Base-by-base conservation (phyloP, 2,888 invertebrate genomes). In the Tipula confusa region DNA sequence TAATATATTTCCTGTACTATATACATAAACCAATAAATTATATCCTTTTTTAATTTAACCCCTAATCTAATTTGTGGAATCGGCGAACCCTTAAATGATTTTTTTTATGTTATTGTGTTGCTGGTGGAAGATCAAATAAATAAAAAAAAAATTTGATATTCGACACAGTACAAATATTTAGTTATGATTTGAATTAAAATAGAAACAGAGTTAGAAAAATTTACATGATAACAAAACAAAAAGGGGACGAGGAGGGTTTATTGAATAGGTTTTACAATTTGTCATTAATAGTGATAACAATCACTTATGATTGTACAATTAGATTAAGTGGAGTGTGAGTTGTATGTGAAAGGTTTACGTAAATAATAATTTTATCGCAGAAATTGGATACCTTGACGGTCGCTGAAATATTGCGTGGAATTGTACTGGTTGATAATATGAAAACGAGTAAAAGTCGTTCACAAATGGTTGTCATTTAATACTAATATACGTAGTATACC, bases 51-150 rank as follows among this genome's bases (percentile, higher is more conserved):
- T 64, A 64, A 64, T 64, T 64, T 64, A 18, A 64, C 64, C 64
- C 64, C 64, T 64, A 64, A 64, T 64, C 64, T 64, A 64, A 64
- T 64, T 64, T 64, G 64, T 64, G 9, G 7, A 64, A 64, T 64
- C 64, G 64, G 64, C 64, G 64, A 64, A 64, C 64, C 64, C 64
- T 24, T 64, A 64, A 64, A 64, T 64, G 64, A 24, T 64, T 24
- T 64, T 64, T 24, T 64, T 64, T 7, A 9, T 43, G 43, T 43
- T 43, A 5, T 43, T 15, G 43, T 43, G 43, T 15, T 64, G 64
- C 64, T 64, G 64, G 64, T 64, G 24, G 64, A 64, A 64, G 11
- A 64, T 64, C 64, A 64, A 64, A 64, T 64, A 64, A 18, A 64
- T 64, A 5, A 38, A 38, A 7, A 64, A 1, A 64, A 38, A 38